Percentiles rank a stretch among this genome's conserved stretches.
Evolutionary conservation across 2,113 vertebrate species (phyloP).

Genomic region (Panurus biarmicus): DNA sequence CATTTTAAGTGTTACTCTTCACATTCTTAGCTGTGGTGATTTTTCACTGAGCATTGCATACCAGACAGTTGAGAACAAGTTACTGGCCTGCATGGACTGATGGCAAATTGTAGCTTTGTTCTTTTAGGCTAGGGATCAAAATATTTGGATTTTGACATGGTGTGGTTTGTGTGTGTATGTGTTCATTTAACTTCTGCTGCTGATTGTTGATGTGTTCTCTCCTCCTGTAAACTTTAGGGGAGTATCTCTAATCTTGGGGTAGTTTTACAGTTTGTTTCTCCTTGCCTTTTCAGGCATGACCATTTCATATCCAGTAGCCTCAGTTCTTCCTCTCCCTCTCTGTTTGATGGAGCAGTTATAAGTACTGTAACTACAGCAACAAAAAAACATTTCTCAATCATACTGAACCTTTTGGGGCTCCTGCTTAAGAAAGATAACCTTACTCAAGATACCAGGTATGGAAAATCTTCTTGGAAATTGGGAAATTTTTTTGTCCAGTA

Average conservation of each 20-base stretch:
- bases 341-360: constrained; percentile 96
- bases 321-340: constrained; percentile 91
- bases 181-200: not conserved
- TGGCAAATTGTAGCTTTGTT: not conserved
- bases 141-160: not conserved
- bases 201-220: not conserved
- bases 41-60: not conserved
- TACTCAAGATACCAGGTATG: constrained; percentile 86
- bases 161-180: not conserved
- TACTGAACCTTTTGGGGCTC: constrained; percentile 85
- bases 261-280: not conserved
- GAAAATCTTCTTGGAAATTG: not conserved
- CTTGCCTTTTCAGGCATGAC: constrained; percentile 78
- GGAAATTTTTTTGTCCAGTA: not conserved
- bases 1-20: not conserved
- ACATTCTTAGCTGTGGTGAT: not conserved
- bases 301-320: constrained; percentile 99
- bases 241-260: not conserved
- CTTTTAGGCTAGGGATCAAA: not conserved
- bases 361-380: constrained; percentile 98
- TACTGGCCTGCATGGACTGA: not conserved
- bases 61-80: not conserved
- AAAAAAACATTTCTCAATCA: constrained; percentile 95
- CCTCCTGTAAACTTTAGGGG: not conserved
- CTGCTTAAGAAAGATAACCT: constrained; percentile 89